Conservation (phyloP, 2,888 invertebrate genomes). For the Lordiphosa fenestrarum region DNA sequence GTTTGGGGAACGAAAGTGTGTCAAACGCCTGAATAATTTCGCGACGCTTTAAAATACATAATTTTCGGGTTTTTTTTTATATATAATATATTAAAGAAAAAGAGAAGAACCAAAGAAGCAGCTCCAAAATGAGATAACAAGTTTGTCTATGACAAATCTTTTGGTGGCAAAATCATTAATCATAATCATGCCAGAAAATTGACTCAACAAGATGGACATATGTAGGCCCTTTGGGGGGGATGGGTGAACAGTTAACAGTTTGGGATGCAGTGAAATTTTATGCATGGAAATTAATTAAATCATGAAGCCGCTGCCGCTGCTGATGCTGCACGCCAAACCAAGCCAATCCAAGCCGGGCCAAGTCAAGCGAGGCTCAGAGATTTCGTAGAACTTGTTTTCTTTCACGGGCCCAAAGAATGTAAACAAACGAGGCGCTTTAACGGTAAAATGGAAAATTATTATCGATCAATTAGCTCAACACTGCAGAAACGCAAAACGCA, state of each 20-base stretch:
- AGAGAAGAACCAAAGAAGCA: slow-evolving; percentile 26
- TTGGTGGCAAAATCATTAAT: slow-evolving; percentile 8
- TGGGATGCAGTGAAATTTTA: slow-evolving; percentile 63
- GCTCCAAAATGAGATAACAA: slow-evolving; percentile 61
- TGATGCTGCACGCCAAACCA: slow-evolving; percentile 47
- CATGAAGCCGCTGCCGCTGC: slow-evolving; percentile 61
- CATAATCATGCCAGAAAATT: slow-evolving; percentile 43
- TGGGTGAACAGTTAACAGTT: slow-evolving; percentile 59
- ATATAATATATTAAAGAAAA: slow-evolving; percentile 15
- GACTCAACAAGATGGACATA: slow-evolving; percentile 23
- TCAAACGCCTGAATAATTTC: slow-evolving; percentile 68
- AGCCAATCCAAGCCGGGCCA: slow-evolving; percentile 11
- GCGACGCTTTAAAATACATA: slow-evolving; percentile 43
- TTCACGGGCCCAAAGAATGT: slow-evolving; percentile 46
- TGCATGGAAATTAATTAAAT: slow-evolving; percentile 64
- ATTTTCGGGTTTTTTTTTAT: slow-evolving; percentile 47
- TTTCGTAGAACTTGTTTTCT: slow-evolving; percentile 67
- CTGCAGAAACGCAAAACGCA: slow-evolving; percentile 54
- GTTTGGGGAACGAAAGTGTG: slow-evolving; percentile 63
- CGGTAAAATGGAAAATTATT: slow-evolving; percentile 76
- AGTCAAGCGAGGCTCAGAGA: slow-evolving; percentile 14
- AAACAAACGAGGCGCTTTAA: slow-evolving; percentile 75
- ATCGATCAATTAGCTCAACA: slow-evolving; percentile 71
- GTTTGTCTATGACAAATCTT: slow-evolving; percentile 23
- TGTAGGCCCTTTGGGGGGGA: slow-evolving; percentile 38